Base-by-base conservation (phyloP, 37 sponge, comb jelly and placozoan species). In the Chondrilla cf. caribensis region DNA sequence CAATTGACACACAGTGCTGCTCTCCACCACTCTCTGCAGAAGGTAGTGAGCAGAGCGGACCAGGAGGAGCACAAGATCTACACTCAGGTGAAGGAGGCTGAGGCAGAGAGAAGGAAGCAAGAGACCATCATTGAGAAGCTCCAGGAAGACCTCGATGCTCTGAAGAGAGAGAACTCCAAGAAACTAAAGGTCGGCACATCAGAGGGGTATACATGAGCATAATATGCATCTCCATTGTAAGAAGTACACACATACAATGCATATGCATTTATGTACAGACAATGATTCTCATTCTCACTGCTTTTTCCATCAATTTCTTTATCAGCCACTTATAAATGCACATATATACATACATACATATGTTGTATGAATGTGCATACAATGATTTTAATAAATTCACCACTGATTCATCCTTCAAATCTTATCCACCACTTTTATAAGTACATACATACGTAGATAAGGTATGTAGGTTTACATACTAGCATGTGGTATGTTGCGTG, bases 161-260 rank as follows among this genome's bases (percentile, higher is more conserved):
- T 87, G 67, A 89, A 86, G 71, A 79, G 82, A 80, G 80, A 58
- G 35, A 93, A 93, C 66, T 87, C 87, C 7, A 57, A 54, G 17
- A 70, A 60, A 39, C 81, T 93, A 36, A 90, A 90, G 87, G 90
- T 90, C n/a, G 18, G 47, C n/a, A n/a, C n/a, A n/a, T n/a, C 32
- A 26, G 19, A 11, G 15, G 29, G 14, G 24, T 66, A 11, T 28
- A 9, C 24, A 26, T 26, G 32, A 14, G 32, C 21, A 14, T 11
- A 18, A 66, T 11, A 14, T 25, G 14, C 26, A 11, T 11, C 14
- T 18, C 32, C 26, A 66, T 66, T 11, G 9, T 66, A 66, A 29
- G 26, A 18, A 66, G 14, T 14, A 11, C 9, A 66, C 14, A 18
- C 32, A n/a, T 11, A 14, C 9, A 11, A 18, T 66, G 26, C 14